phyloP scores from a whole-genome alignment of 2,888 invertebrate species.

The Melinaea menophilus region DNA sequence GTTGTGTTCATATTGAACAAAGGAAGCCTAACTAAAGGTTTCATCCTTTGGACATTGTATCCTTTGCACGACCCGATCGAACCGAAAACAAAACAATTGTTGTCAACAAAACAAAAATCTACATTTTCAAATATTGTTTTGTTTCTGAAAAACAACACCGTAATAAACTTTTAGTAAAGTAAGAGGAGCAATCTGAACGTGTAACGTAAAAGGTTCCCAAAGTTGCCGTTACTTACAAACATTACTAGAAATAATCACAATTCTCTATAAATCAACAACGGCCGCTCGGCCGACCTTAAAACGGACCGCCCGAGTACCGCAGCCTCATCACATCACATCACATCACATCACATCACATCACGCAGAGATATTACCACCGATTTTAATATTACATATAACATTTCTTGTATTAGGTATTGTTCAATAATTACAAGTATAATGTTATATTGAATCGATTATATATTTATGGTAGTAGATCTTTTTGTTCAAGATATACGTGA shows the following conservation, averaged over 20 bases:
- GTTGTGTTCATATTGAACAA: neutral
- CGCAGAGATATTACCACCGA: neutral
- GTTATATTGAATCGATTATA: too few species aligned
- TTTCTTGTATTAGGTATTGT: neutral
- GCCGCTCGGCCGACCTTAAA: slow-evolving; percentile 1
- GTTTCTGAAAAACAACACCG: neutral
- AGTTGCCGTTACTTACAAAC: neutral
- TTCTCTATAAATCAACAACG: neutral
- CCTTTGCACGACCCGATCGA: neutral
- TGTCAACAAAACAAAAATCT: neutral
- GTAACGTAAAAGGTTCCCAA: neutral
- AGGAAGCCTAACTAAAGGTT: neutral
- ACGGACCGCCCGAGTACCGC: slow-evolving; percentile 7
- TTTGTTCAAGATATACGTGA: too few species aligned
- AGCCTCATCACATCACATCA: slow-evolving; percentile 14
- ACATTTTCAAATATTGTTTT: neutral
- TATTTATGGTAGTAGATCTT: too few species aligned
- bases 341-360: slow-evolving; percentile 8
- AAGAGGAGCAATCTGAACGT: neutral
- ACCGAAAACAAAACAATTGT: neutral
- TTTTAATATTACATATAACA: neutral
- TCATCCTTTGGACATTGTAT: neutral
- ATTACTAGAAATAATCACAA: neutral
- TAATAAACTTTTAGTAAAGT: neutral
- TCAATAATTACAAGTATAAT: neutral